A percentile compares a stretch with the other conserved stretches of the same genome.
Conservation (phyloP, 2,888 invertebrate genomes). For the Melinaea marsaeus region DNA sequence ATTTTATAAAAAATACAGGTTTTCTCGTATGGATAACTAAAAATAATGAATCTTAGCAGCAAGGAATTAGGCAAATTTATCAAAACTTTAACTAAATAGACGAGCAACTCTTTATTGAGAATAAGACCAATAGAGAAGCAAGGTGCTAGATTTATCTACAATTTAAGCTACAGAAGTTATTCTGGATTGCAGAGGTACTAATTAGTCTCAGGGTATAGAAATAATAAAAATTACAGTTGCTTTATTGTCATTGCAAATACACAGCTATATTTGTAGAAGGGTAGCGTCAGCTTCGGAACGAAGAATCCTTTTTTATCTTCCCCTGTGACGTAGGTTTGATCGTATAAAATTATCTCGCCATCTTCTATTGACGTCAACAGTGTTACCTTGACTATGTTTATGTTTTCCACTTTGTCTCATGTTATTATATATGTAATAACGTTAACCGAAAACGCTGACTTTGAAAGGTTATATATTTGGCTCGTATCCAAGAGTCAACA, state of each 20-base stretch:
- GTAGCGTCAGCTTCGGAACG: neutral
- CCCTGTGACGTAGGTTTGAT: neutral
- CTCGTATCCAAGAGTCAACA: neutral
- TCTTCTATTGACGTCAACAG: too few species aligned
- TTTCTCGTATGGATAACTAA: too few species aligned
- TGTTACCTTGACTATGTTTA: too few species aligned
- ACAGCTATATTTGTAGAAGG: slow-evolving; percentile 1
- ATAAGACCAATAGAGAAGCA: neutral
- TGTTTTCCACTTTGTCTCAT: too few species aligned
- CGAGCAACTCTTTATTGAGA: too few species aligned
- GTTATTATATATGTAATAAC: too few species aligned
- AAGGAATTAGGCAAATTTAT: too few species aligned
- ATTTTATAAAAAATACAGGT: too few species aligned
- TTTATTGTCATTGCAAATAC: neutral
- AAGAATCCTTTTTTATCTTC: neutral
- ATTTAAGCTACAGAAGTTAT: neutral
- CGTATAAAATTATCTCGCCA: neutral
- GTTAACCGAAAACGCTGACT: neutral
- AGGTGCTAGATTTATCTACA: neutral
- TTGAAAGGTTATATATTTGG: neutral
- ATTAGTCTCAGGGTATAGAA: neutral
- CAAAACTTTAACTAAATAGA: too few species aligned
- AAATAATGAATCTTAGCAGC: too few species aligned
- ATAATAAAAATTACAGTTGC: neutral
- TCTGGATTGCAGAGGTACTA: neutral